Percentiles rank a stretch among this genome's conserved stretches.
phyloP scores from a whole-genome alignment of 2,888 invertebrate species.

The Serrognathus titanus region DNA sequence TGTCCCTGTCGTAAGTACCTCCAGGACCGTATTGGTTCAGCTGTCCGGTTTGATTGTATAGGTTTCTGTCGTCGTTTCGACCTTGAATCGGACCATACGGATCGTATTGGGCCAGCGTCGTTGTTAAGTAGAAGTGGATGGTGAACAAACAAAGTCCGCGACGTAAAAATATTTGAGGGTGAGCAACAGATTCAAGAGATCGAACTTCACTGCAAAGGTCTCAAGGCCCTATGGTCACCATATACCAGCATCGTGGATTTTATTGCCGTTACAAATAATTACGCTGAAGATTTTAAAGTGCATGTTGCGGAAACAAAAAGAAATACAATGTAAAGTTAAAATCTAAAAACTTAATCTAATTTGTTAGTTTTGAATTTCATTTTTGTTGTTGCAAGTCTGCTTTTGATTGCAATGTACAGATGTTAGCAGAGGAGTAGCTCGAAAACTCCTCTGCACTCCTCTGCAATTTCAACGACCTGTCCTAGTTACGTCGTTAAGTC shows the following conservation, averaged over 20 bases:
- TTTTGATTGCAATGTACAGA: no score
- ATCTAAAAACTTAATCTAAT: no score
- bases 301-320: no score
- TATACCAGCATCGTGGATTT: constrained; percentile 96
- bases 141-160: constrained; percentile 77
- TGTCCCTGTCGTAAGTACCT: constrained; percentile 1
- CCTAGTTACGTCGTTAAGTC: no score
- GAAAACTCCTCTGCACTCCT: no score
- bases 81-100: constrained; percentile 16
- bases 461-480: no score
- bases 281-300: constrained; percentile 75
- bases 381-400: no score
- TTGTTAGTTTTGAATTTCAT: no score
- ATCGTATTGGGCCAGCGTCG: constrained; percentile 12
- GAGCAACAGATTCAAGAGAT: constrained; percentile 68
- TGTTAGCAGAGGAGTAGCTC: no score
- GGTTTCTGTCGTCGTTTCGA: constrained; percentile 12
- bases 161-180: constrained; percentile 72
- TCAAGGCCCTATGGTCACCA: constrained; percentile 94
- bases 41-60: constrained; percentile 1
- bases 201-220: constrained; percentile 86
- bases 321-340: no score
- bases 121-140: not conserved
- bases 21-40: constrained; percentile 7
- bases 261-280: constrained; percentile 76